Evolutionary conservation across 2,113 vertebrate genomes (phyloP).

Genomic region (Brachyhypopomus occidentalis): DNA sequence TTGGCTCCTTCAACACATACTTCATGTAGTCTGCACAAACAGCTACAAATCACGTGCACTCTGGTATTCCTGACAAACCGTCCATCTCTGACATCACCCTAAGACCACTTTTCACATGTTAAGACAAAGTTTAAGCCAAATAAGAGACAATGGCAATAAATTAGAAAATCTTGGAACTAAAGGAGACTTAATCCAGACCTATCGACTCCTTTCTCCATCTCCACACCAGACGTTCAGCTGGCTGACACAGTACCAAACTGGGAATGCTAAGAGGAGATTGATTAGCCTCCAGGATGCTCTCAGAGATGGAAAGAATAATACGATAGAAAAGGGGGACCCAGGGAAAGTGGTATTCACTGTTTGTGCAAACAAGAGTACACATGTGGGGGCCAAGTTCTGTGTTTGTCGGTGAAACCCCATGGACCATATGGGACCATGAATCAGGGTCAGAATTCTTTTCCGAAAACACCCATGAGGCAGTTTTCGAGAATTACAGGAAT

Average conservation of each 20-base stretch:
- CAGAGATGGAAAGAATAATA: constrained; percentile 59
- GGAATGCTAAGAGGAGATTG: constrained; percentile 56
- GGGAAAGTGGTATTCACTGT: constrained; percentile 48
- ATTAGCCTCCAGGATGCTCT: constrained; percentile 55
- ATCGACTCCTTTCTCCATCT: not conserved
- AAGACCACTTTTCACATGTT: not conserved
- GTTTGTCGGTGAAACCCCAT: constrained; percentile 49
- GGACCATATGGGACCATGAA: constrained; percentile 37
- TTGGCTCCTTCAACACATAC: constrained; percentile 15
- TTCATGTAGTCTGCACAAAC: constrained; percentile 18
- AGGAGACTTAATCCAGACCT: not conserved
- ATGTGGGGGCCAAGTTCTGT: constrained; percentile 18
- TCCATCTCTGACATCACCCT: not conserved
- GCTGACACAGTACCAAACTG: constrained; percentile 33
- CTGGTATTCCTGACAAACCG: constrained; percentile 2
- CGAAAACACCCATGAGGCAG: not conserved
- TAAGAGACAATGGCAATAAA: not conserved
- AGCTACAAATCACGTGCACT: not conserved
- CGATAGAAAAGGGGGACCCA: constrained; percentile 44
- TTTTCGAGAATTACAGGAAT: constrained; percentile 25
- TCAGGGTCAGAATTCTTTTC: constrained; percentile 24
- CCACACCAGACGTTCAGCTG: not conserved
- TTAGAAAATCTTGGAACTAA: not conserved
- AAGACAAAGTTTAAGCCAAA: not conserved
- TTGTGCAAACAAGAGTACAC: constrained; percentile 54